Evolutionary conservation across 2,888 invertebrate species (phyloP), one percentile per base, ranked within the genome.

Genomic region (Xestia xanthographa): DNA sequence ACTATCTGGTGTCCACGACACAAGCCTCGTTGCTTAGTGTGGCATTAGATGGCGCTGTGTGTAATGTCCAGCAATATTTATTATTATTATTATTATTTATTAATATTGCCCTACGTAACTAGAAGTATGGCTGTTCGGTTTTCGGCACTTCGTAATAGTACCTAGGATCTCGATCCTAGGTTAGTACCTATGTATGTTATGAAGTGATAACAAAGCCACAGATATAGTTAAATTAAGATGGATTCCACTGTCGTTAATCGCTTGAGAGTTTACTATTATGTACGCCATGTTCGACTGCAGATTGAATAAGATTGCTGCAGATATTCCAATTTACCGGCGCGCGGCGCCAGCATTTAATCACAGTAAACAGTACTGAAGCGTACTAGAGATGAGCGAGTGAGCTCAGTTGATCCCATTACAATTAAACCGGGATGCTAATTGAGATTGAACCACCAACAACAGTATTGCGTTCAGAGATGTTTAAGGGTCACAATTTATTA

Each of bases 301-400:
- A 56, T 48, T 12, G 5, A 8, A 45, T 41, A 11, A 45, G 53
- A 29, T 34, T 38, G 26, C 34, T 43, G 6, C 38, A 20, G 22
- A 26, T 65, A 48, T 48, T 38, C 14, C 17, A 53, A 63, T 63
- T 53, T 22, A 0, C 76, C 12, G 8, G n/a, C 53, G 53, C 0
- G 65, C 12, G 8, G n/a, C 53, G 53, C 0, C 14, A 2, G 9
- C 22, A 38, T 20, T 14, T 50, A 43, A 20, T 38, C 38, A 22
- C 66, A 41, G 66, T 29, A n/a, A 76, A 26, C 38, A n/a, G 12
- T 22, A 22, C 53, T n/a, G 34, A 50, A 38, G 63, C 50, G 41
- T 41, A 9, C 48, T 8, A 22, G 17, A 74, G 14, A 65, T 6
- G 76, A 56, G 22, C 1, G 14, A 48, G 20, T 41, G n/a, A 60